Conservation (phyloP, 2,888 invertebrate species). For the Macaria notata region DNA sequence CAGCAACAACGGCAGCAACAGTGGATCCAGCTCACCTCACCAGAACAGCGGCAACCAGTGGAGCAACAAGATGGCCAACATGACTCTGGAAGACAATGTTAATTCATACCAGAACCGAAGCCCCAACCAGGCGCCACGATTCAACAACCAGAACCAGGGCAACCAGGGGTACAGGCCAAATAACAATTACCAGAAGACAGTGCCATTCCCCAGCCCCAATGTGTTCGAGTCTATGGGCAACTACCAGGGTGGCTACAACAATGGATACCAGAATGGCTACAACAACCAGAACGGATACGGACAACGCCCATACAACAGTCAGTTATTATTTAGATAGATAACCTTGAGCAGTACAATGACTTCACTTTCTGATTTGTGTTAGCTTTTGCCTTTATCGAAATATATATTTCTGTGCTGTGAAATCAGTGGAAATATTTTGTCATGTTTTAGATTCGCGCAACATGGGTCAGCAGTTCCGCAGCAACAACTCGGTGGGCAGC, state of each 20-base stretch:
- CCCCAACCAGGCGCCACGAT: conserved; percentile 73
- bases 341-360: no score
- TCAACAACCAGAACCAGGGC: conserved; percentile 72
- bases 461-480: conserved; percentile 69
- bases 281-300: conserved; percentile 74
- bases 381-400: no score
- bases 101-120: conserved; percentile 65
- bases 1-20: conserved; percentile 57
- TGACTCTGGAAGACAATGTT: conserved; percentile 55
- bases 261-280: conserved; percentile 78
- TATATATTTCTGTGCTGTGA: no score
- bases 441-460: conserved; percentile 58
- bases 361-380: no score
- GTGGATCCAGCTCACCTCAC: conserved; percentile 75
- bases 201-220: conserved; percentile 82
- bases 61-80: conserved; percentile 75
- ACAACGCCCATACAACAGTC: conserved; percentile 72
- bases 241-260: conserved; percentile 79
- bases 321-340: conserved; percentile 31
- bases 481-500: conserved; percentile 61
- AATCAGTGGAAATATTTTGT: no score
- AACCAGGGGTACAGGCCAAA: conserved; percentile 67
- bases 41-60: conserved; percentile 78
- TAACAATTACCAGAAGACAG: conserved; percentile 77
- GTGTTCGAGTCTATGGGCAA: conserved; percentile 82